Percentiles rank a stretch among this genome's conserved stretches.
phyloP scores from a whole-genome alignment of 2,888 invertebrate species.

The Melieria picta region DNA sequence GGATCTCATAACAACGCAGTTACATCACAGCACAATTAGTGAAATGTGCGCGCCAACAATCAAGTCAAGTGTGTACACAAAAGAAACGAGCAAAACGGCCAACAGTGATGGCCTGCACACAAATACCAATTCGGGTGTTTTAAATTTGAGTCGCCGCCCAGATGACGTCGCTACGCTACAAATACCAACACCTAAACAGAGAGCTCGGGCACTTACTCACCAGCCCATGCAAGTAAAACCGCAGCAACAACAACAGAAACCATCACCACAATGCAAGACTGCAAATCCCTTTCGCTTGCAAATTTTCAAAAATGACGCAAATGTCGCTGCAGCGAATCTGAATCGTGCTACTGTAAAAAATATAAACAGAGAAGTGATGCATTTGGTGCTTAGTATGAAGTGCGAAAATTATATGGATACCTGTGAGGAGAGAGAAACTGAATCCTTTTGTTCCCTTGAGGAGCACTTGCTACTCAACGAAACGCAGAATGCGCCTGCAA shows the following conservation, averaged over 20 bases:
- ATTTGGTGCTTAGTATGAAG: slow-evolving; percentile 30
- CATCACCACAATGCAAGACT: neutral
- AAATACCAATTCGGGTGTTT: no score
- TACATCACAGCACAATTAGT: slow-evolving; percentile 9
- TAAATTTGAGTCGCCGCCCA: no score
- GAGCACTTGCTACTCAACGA: neutral
- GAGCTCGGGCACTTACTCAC: neutral
- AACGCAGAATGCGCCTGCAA: neutral
- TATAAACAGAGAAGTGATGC: slow-evolving; percentile 34
- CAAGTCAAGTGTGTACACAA: neutral
- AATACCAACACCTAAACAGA: neutral
- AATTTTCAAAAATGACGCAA: slow-evolving; percentile 21
- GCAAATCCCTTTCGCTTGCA: slow-evolving; percentile 39
- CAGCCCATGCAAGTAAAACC: neutral
- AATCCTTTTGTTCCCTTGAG: neutral
- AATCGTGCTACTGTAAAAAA: neutral
- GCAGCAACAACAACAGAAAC: neutral
- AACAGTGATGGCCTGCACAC: neutral
- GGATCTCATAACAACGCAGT: slow-evolving; percentile 16
- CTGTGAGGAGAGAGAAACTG: neutral
- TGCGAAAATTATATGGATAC: neutral
- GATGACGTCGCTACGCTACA: neutral
- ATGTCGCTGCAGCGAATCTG: neutral
- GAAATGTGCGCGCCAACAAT: neutral
- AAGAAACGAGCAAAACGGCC: neutral